Evolutionary conservation across 2,797 vertebrate species (phyloP), one percentile per base, ranked within the genome.

Genomic region (Sebastes glaucus): DNA sequence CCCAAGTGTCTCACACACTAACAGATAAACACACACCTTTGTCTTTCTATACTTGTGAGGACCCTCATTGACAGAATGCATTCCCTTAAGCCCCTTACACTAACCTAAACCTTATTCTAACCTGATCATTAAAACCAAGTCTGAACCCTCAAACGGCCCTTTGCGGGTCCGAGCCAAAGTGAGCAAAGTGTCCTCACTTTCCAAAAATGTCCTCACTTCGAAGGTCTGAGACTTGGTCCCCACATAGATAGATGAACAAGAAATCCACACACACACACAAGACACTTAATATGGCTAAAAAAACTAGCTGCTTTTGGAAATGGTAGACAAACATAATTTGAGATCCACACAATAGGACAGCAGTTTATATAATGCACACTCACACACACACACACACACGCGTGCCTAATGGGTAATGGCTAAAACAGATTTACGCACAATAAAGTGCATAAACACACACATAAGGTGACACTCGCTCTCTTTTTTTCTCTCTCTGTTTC

Each of bases 1-100:
- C 63, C 64, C 1, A 77, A 63, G 72, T 64, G 68, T 88, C 80
- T 81, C 80, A 77, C 77, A 78, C 59, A 2, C 16, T 22, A 3
- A 79, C 35, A 49, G 25, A 87, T 68, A 84, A 28, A 78, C 60
- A 64, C 27, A 71, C 38, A 32, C 28, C 0, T 38, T 57, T 8
- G 32, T n/a, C 18, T 46, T 46, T 28, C 33, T 60, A 14, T n/a
- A 27, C 33, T 59, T 20, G 32, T 71, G 69, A 38, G 69, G 33
- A 60, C 33, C 23, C 68, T 7, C 4, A 16, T 60, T 60, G 25
- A 42, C 1, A 49, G 8, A 61, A 11, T 32, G 27, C 18, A 14
- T 46, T 60, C 1, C 18, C 56, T 25, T 0, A 0, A 33, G 25
- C 35, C 35, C 20, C 27, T 62, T 23, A 23, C 5, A 3, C 27